These are phyloP conservation scores for Drosophila nebulosa DNA, from an alignment of 1,140 invertebrate genomes.

Conservation along the genomic window DNA sequence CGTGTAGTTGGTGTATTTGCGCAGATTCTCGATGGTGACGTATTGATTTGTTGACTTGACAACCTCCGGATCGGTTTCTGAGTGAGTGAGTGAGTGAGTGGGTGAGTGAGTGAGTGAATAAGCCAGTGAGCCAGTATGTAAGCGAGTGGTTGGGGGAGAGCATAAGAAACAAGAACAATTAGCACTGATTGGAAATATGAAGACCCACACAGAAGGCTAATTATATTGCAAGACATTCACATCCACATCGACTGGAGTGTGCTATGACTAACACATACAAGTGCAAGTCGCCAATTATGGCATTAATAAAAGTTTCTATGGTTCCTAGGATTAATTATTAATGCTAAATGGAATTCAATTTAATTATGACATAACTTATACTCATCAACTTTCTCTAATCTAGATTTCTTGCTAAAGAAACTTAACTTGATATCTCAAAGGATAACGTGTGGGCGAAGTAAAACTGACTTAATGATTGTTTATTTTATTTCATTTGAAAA, in stretches of 20 bases:
- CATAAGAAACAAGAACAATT: slow-evolving; percentile 53
- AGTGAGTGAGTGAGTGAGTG: neutral
- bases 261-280: no score
- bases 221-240: slow-evolving; percentile 31
- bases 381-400: no score
- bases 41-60: slow-evolving; percentile 81
- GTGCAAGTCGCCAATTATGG: neutral
- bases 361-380: neutral
- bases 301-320: neutral
- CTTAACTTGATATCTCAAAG: no score
- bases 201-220: slow-evolving; percentile 43
- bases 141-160: neutral
- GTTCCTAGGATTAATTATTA: neutral
- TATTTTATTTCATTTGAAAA: no score
- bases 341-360: neutral
- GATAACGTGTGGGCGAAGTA: no score
- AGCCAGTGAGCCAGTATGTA: neutral
- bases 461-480: no score
- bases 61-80: slow-evolving; percentile 80
- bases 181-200: slow-evolving; percentile 66
- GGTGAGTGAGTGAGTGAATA: neutral
- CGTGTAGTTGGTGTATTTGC: slow-evolving; percentile 96
- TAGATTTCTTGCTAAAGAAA: no score
- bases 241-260: no score
- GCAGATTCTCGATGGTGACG: slow-evolving; percentile 80